A percentile compares a stretch with the other conserved stretches of the same genome.
These are phyloP conservation scores for Brachionus rotundiformis DNA, from an alignment of 1,140 invertebrate genomes.

Conservation along the genomic window DNA sequence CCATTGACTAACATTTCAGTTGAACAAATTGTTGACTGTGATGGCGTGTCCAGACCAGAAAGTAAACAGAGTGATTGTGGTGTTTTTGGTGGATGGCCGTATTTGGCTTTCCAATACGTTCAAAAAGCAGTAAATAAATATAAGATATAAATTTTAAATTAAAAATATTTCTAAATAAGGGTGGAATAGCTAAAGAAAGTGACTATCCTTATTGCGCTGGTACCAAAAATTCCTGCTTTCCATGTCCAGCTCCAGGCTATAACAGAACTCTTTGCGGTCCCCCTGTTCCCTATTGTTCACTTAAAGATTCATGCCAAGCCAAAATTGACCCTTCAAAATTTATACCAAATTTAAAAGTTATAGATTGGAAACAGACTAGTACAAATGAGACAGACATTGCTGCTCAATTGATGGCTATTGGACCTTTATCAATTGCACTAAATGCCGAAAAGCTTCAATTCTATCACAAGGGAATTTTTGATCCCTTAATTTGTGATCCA, in stretches of 20 bases:
- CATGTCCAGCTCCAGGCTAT: conserved; percentile 57
- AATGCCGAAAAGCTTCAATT: conserved; percentile 78
- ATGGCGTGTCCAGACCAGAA: conserved; percentile 54
- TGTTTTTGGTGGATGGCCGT: conserved; percentile 61
- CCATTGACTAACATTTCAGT: conserved; percentile 58
- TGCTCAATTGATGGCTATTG: conserved; percentile 68
- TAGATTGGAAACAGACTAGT: conserved; percentile 58
- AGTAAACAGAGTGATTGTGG: conserved; percentile 57
- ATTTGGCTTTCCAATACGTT: conserved; percentile 59
- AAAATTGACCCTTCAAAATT: conserved; percentile 58
- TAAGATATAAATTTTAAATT: not conserved
- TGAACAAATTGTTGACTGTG: conserved; percentile 61
- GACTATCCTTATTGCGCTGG: conserved; percentile 60
- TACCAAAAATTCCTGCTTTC: conserved; percentile 55
- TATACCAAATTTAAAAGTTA: conserved; percentile 57
- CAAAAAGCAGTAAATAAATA: conserved; percentile 55
- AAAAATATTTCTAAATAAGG: conserved; percentile 53
- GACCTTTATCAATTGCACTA: conserved; percentile 79
- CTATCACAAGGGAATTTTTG: conserved; percentile 71
- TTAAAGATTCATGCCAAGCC: conserved; percentile 57
- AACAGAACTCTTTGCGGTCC: conserved; percentile 59
- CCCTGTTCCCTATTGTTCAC: conserved; percentile 56
- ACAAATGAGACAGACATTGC: conserved; percentile 59
- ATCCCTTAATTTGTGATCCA: conserved; percentile 66
- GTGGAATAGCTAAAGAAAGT: conserved; percentile 57